These are phyloP conservation scores for Cerastoderma edule DNA, from an alignment of 2,888 invertebrate species.

Conservation along the genomic window DNA sequence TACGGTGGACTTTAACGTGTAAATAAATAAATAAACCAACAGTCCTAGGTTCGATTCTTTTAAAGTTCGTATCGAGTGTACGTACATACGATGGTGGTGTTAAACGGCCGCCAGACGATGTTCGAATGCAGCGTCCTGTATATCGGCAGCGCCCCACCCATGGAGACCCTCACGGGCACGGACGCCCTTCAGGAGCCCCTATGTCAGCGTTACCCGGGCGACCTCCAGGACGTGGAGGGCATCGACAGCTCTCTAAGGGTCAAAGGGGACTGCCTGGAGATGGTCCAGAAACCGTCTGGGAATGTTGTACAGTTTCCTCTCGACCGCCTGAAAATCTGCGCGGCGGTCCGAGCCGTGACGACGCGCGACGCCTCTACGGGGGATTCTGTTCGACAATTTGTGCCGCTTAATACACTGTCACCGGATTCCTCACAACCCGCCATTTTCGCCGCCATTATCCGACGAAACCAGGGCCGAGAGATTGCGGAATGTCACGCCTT, in stretches of 20 bases:
- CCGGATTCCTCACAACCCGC: slow-evolving; percentile 75
- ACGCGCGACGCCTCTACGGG: slow-evolving; percentile 62
- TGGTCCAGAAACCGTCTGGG: slow-evolving; percentile 91
- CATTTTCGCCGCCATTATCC: slow-evolving; percentile 80
- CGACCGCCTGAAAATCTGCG: slow-evolving; percentile 77
- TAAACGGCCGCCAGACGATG: slow-evolving; percentile 8
- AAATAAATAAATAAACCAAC: no score
- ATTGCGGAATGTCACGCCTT: slow-evolving; percentile 82
- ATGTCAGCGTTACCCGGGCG: slow-evolving; percentile 70
- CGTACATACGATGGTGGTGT: slow-evolving; percentile 9
- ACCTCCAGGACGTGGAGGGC: slow-evolving; percentile 73
- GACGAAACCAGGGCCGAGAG: slow-evolving; percentile 78
- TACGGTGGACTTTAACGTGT: no score
- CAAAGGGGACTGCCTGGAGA: slow-evolving; percentile 95
- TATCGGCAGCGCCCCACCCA: slow-evolving; percentile 81
- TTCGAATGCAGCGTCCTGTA: slow-evolving; percentile 73
- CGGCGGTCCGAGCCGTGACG: slow-evolving; percentile 77
- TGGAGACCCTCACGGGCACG: slow-evolving; percentile 76
- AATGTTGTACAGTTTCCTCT: slow-evolving; percentile 79
- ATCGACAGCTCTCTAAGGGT: slow-evolving; percentile 94
- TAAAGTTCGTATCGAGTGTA: not conserved
- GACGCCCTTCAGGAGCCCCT: slow-evolving; percentile 80
- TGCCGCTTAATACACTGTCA: slow-evolving; percentile 74
- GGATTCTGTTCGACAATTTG: slow-evolving; percentile 69
- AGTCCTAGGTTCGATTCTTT: not conserved